Base-by-base conservation (phyloP, 2,888 invertebrate genomes). In the Eucriotettix oculatus region DNA sequence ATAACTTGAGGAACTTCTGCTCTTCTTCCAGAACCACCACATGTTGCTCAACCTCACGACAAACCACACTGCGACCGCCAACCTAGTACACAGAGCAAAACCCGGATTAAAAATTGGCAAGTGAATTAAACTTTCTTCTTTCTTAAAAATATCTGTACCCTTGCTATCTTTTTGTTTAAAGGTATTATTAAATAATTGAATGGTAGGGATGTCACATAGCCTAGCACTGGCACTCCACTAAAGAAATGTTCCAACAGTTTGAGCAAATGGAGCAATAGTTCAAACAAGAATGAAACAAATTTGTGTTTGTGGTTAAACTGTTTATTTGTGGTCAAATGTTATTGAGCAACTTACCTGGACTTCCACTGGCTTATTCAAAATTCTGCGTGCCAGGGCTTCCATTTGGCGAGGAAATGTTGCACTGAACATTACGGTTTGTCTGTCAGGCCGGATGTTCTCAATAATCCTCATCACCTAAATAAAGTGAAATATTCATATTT, bases 341-440 rank as follows among this genome's bases (percentile, higher is more conserved):
- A 29, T 29, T 5, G 29, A 48, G 12, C n/a, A 17, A 44, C 80
- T 79, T 58, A 83, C 82, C 77, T 92, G 92, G 42, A 99, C 91
- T 77, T 99, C 99, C 53, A 99, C 87, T 0, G 99, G 99, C 72
- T 92, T 90, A 66, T 87, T 88, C 10, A 99, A 76, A 68, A 97
- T 94, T 65, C 95, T 81, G 17, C 97, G 78, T 0, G 99, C 99
- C 12, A 99, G 76, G 0, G 97, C 98, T 74, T 99, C 99, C 98
- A 99, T 99, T 76, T 96, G 96, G 0, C 97, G 79, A 0, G 99
- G 99, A 73, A 99, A 99, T 0, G 99, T 99, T 0, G 99, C 99
- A 66, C 95, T 96, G 74, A 99, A 99, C 85, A 99, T 89, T 14
- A 99, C 98, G 0, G 97, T 97, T 75, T 99, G 98, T 57, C 97